Conservation (phyloP, 2,797 vertebrate species). For the Betta splendens region DNA sequence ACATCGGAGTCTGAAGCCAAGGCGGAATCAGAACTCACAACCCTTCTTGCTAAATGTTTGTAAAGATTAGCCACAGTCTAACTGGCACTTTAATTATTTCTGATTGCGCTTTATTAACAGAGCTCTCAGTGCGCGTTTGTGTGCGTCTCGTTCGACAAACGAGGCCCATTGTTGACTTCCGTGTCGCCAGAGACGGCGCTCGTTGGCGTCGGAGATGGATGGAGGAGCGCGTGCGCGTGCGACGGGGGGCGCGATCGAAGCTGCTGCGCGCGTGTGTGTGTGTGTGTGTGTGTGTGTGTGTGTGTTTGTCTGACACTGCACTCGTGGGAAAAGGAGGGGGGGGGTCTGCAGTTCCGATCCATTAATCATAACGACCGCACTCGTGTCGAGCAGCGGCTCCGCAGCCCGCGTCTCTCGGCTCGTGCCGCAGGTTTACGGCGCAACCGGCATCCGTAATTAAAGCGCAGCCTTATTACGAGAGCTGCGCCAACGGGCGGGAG, state of each 20-base stretch:
- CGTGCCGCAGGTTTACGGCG: not conserved
- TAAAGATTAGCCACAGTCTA: slow-evolving; percentile 57
- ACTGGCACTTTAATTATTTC: slow-evolving; percentile 59
- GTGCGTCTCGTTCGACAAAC: slow-evolving; percentile 57
- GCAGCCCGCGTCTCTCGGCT: not conserved
- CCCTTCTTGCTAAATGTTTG: slow-evolving; percentile 59
- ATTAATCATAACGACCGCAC: slow-evolving; percentile 61
- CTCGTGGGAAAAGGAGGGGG: slow-evolving; percentile 30
- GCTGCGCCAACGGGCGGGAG: slow-evolving; percentile 16
- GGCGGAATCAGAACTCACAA: slow-evolving; percentile 46
- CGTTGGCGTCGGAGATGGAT: slow-evolving; percentile 55
- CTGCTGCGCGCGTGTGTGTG: slow-evolving; percentile 67
- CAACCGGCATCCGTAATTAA: slow-evolving; percentile 21
- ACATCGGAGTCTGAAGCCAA: slow-evolving; percentile 37
- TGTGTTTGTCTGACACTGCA: slow-evolving; percentile 59
- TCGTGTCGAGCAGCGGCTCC: slow-evolving; percentile 29
- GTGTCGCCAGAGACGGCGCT: slow-evolving; percentile 54
- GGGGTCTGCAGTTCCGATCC: slow-evolving; percentile 33
- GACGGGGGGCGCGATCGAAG: slow-evolving; percentile 72
- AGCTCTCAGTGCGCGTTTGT: slow-evolving; percentile 37
- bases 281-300: slow-evolving; percentile 65
- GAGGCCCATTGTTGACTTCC: slow-evolving; percentile 50
- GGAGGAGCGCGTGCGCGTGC: slow-evolving; percentile 36
- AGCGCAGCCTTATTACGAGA: slow-evolving; percentile 18
- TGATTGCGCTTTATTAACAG: slow-evolving; percentile 61